Percentiles rank a stretch among this genome's conserved stretches.
These are phyloP conservation scores for Accipiter virgatus DNA, from an alignment of 2,113 vertebrate species.

Conservation along the genomic window DNA sequence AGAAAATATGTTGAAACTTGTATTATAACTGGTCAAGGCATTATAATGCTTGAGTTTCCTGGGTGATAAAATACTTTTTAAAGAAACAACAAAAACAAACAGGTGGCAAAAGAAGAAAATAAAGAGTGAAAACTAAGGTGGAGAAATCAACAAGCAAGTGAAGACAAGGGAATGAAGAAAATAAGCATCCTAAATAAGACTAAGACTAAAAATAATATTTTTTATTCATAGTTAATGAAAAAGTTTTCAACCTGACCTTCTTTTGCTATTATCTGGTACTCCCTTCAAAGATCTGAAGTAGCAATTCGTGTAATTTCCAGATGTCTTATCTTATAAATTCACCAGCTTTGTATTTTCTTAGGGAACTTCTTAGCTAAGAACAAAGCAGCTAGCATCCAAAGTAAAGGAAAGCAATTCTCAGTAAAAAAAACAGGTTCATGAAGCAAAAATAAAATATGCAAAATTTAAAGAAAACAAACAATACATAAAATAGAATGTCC, in stretches of 20 bases:
- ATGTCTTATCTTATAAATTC: background rate
- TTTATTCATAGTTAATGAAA: background rate
- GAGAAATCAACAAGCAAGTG: background rate
- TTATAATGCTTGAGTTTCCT: background rate
- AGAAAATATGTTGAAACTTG: background rate
- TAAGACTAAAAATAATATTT: background rate
- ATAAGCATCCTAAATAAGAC: background rate
- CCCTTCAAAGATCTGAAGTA: background rate
- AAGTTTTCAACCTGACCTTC: background rate
- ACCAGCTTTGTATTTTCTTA: background rate
- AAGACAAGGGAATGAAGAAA: background rate
- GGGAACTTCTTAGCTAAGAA: background rate
- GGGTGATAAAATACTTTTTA: background rate
- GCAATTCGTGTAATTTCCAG: accelerated
- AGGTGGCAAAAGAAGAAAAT: background rate
- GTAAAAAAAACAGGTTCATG: background rate
- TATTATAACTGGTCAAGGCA: background rate
- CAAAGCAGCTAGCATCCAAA: background rate
- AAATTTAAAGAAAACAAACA: background rate
- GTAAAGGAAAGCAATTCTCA: background rate
- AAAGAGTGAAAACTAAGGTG: background rate
- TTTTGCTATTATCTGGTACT: background rate
- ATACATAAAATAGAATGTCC: background rate
- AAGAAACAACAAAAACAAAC: background rate
- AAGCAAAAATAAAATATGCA: background rate